Evolutionary conservation across 2,888 invertebrate species (phyloP).

Genomic region (Lacanobia oleracea): DNA sequence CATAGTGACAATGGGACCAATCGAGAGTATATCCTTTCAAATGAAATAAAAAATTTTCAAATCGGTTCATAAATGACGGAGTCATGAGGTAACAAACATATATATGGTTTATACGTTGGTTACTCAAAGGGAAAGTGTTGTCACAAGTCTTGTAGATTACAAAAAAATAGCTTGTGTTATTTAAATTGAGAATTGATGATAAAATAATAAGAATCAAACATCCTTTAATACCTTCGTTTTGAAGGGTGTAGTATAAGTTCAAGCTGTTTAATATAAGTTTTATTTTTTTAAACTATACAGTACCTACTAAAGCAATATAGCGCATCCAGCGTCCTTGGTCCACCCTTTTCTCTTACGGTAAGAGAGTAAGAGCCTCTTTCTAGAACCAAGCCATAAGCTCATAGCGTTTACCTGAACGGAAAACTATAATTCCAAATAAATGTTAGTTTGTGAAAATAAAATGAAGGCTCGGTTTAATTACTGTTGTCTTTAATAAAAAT

Average conservation of each 20-base stretch:
- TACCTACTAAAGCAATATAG: conserved; percentile 78
- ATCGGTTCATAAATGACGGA: no score
- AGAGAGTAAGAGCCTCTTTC: conserved; percentile 84
- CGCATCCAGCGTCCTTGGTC: conserved; percentile 81
- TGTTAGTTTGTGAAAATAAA: neutral
- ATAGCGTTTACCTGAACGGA: conserved; percentile 53
- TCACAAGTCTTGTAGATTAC: no score
- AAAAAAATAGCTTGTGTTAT: no score
- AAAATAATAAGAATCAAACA: neutral
- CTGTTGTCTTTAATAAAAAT: neutral
- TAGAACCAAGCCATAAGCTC: conserved; percentile 66
- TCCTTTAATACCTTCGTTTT: neutral
- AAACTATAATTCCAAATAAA: neutral
- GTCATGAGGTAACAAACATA: no score
- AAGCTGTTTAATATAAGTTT: neutral
- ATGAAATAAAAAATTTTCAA: no score
- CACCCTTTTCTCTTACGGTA: conserved; percentile 86
- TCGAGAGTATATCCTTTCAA: no score
- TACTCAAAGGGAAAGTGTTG: no score
- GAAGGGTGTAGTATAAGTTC: neutral
- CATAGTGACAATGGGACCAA: no score
- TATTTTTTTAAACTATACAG: conserved; percentile 73
- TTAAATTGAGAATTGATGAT: neutral
- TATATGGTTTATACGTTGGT: no score
- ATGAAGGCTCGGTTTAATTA: neutral